phyloP scores from a whole-genome alignment of 2,797 vertebrate species.

The Amazonetta brasiliensis region DNA sequence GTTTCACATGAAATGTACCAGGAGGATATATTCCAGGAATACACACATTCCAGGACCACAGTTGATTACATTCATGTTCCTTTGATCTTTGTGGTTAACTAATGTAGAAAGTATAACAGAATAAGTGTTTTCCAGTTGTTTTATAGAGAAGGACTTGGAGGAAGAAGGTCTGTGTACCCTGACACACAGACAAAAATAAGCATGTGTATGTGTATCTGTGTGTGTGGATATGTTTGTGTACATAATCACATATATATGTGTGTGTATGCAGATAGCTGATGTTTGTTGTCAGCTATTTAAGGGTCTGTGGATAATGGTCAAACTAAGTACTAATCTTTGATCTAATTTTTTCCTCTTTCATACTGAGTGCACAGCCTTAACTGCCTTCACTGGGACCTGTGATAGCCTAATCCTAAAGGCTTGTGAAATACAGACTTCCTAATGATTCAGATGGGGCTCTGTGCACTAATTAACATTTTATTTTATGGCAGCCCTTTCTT shows the following conservation, averaged over 20 bases:
- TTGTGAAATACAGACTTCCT: constrained; percentile 18
- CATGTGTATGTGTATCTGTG: not conserved
- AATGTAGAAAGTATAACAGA: not conserved
- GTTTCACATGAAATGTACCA: not conserved
- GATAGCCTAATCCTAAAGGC: not conserved
- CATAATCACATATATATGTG: not conserved
- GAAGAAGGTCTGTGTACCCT: not conserved
- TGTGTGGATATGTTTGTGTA: not conserved
- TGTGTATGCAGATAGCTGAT: not conserved
- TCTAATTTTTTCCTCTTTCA: not conserved
- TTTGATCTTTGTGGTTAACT: not conserved
- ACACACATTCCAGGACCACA: not conserved
- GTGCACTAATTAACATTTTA: constrained; percentile 72
- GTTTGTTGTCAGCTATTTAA: not conserved
- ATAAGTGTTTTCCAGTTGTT: not conserved
- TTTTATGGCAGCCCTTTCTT: constrained; percentile 76
- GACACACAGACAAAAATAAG: not conserved
- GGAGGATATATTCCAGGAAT: not conserved
- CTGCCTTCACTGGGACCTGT: not conserved
- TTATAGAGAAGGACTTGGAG: not conserved
- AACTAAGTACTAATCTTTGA: not conserved
- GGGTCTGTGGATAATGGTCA: not conserved
- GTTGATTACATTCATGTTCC: not conserved
- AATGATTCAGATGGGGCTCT: not conserved
- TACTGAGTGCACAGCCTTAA: not conserved